Conservation (phyloP, 2,888 invertebrate species). For the Synergus itoensis region DNA sequence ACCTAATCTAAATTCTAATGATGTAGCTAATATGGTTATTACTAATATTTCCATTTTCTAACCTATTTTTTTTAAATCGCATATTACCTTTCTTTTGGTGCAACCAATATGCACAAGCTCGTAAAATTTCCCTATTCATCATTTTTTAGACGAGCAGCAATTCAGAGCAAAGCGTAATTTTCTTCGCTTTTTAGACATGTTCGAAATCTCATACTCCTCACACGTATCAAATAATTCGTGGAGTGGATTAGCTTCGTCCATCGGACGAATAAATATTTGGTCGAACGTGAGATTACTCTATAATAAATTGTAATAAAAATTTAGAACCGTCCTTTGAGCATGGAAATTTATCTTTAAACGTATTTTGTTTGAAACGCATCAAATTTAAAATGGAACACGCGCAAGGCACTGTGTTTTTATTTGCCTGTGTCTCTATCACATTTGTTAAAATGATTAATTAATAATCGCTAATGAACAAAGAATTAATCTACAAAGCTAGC, state of each 20-base stretch:
- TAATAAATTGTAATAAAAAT: constrained; percentile 71
- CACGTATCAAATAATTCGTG: constrained; percentile 61
- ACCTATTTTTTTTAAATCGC: not conserved
- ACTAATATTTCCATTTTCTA: not conserved
- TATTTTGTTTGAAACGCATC: constrained; percentile 52
- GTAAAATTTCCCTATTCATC: constrained; percentile 53
- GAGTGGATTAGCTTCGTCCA: constrained; percentile 66
- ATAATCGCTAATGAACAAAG: constrained; percentile 51
- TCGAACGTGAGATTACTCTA: constrained; percentile 74
- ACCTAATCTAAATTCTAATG: not conserved
- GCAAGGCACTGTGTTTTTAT: constrained; percentile 73
- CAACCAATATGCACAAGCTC: not conserved
- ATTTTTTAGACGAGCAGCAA: constrained; percentile 69
- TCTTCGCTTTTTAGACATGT: constrained; percentile 64
- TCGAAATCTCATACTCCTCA: constrained; percentile 51
- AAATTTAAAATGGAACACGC: constrained; percentile 67
- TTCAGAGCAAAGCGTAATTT: constrained; percentile 69
- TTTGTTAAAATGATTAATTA: constrained; percentile 67
- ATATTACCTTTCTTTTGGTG: not conserved
- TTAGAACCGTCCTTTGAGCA: constrained; percentile 60
- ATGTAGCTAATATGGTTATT: not conserved
- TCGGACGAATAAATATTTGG: constrained; percentile 71
- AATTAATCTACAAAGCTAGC: constrained; percentile 64
- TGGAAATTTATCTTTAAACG: constrained; percentile 55
- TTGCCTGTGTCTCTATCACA: constrained; percentile 65